These are phyloP conservation scores for Nibea albiflora DNA, from an alignment of 2,113 vertebrate species.

Conservation along the genomic window DNA sequence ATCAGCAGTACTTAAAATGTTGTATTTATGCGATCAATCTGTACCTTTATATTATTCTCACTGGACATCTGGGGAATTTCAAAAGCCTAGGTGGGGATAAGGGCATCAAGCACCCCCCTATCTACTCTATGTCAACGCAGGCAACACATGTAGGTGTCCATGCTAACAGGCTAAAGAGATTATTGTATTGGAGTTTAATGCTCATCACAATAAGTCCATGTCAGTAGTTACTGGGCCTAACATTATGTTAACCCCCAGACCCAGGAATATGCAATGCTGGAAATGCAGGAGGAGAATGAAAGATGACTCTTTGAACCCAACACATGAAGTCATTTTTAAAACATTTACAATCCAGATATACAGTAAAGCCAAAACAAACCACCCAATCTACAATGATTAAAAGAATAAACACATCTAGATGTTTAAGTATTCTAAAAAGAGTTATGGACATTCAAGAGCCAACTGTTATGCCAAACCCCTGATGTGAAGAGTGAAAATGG, in stretches of 20 bases:
- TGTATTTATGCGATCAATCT: background rate
- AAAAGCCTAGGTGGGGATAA: background rate
- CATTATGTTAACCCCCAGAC: constrained; percentile 62
- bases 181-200: constrained; percentile 75
- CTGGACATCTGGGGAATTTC: background rate
- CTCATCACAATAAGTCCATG: constrained; percentile 74
- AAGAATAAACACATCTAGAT: background rate
- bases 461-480: background rate
- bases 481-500: constrained; percentile 25
- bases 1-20: background rate
- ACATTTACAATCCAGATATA: constrained; percentile 19
- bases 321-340: background rate
- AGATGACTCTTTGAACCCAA: constrained; percentile 11
- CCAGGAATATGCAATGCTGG: constrained; percentile 28
- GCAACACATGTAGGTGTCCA: constrained; percentile 37
- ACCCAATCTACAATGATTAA: background rate
- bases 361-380: background rate
- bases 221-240: constrained; percentile 53
- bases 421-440: background rate
- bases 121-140: constrained; percentile 22
- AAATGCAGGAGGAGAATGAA: constrained; percentile 39
- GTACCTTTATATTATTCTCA: background rate
- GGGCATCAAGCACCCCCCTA: background rate
- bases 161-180: constrained; percentile 78
- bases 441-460: background rate